Conservation (phyloP, 2,888 invertebrate genomes). For the Buathra laborator region DNA sequence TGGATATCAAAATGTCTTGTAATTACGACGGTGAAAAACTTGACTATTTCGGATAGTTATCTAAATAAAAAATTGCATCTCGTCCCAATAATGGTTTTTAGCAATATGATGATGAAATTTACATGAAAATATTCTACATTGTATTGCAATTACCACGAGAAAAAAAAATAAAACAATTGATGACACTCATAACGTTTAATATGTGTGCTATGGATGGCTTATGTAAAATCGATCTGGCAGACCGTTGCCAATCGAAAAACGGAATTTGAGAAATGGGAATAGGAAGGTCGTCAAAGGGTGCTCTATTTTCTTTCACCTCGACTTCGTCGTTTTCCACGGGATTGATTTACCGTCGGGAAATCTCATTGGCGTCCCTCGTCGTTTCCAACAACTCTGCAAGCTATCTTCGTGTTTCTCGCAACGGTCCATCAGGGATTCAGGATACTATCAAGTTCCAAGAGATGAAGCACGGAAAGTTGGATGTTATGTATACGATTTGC, state of each 20-base stretch:
- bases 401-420: slow-evolving; percentile 49
- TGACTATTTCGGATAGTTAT: neutral
- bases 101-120: neutral
- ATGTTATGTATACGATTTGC: neutral
- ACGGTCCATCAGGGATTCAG: slow-evolving; percentile 43
- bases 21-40: neutral
- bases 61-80: neutral
- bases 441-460: slow-evolving; percentile 14
- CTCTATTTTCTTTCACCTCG: slow-evolving; percentile 31
- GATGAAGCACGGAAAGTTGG: neutral
- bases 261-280: neutral
- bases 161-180: neutral
- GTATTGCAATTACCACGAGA: neutral
- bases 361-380: slow-evolving; percentile 68
- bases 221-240: neutral
- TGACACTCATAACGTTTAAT: neutral
- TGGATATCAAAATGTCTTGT: slow-evolving; percentile 12
- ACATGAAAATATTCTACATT: neutral
- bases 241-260: neutral
- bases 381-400: slow-evolving; percentile 44
- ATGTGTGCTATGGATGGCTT: neutral
- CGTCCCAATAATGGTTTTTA: neutral
- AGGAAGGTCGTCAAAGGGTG: neutral
- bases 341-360: slow-evolving; percentile 72
- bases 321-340: slow-evolving; percentile 56